phyloP scores from a whole-genome alignment of 2,888 invertebrate genomes.

The Erebia aethiops region DNA sequence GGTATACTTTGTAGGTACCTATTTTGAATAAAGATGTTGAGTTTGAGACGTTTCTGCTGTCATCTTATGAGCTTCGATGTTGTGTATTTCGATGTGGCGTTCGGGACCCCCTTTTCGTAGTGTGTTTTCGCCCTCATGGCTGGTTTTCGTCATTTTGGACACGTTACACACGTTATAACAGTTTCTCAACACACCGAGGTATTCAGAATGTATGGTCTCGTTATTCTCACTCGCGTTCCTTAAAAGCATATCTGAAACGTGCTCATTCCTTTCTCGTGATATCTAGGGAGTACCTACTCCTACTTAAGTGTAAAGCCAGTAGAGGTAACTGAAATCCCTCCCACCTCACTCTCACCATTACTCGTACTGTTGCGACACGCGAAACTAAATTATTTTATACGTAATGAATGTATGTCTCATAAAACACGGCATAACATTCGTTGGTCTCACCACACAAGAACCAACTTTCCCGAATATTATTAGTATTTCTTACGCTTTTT shows the following conservation, averaged over 20 bases:
- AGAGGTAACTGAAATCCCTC: slow-evolving; percentile 9
- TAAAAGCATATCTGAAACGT: slow-evolving; percentile 5
- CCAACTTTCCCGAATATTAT: slow-evolving; percentile 19
- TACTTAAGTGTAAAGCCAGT: slow-evolving; percentile 1
- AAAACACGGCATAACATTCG: background rate
- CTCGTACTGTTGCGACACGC: background rate
- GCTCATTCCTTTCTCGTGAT: slow-evolving; percentile 1
- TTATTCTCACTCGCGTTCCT: background rate
- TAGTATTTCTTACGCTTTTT: slow-evolving; percentile 22
- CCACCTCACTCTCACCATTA: background rate
- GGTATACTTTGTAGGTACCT: no score
- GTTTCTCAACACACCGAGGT: background rate
- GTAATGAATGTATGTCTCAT: slow-evolving; percentile 1
- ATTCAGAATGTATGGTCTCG: background rate
- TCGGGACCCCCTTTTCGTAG: no score
- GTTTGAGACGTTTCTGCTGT: no score
- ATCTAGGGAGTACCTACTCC: background rate
- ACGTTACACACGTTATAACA: background rate
- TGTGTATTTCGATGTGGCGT: no score
- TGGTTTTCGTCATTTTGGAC: background rate
- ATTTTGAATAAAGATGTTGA: no score
- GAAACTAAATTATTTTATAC: slow-evolving; percentile 11
- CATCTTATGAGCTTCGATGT: no score
- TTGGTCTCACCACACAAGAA: background rate
- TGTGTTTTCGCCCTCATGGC: no score